These are phyloP conservation scores for Tursiops truncatus DNA, from an alignment of 2,113 vertebrate genomes.

Conservation along the genomic window DNA sequence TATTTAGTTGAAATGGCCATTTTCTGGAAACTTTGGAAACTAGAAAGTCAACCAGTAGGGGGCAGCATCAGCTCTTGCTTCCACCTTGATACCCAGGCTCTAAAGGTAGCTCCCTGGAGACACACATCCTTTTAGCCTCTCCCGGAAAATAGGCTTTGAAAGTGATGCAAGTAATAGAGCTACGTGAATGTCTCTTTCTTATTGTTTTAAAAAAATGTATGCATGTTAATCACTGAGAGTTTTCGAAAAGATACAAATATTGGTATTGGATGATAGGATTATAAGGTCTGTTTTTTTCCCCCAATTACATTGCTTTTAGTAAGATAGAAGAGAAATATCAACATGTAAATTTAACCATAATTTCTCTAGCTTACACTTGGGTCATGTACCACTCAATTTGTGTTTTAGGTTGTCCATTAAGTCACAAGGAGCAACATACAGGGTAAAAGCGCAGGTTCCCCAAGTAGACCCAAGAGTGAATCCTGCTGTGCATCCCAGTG, in stretches of 20 bases:
- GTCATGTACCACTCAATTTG: neutral
- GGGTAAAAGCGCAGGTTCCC: neutral
- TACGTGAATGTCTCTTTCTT: neutral
- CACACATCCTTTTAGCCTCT: neutral
- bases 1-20: neutral
- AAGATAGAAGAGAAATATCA: neutral
- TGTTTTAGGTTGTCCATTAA: neutral
- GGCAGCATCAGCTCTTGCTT: slow-evolving; percentile 64
- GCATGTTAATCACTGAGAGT: neutral
- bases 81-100: neutral
- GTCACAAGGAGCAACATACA: neutral
- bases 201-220: neutral
- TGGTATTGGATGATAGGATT: neutral
- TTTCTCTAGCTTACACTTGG: rapidly evolving
- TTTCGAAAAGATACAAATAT: neutral
- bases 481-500: neutral
- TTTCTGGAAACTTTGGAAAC: neutral
- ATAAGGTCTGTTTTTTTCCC: neutral
- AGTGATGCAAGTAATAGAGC: neutral
- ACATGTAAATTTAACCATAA: neutral
- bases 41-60: slow-evolving; percentile 64
- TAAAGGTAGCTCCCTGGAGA: neutral
- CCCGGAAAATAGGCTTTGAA: neutral
- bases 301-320: neutral
- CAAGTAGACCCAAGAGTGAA: neutral